Evolutionary conservation across 2,888 invertebrate genomes (phyloP).

Genomic region (Heteromurus nitidus): DNA sequence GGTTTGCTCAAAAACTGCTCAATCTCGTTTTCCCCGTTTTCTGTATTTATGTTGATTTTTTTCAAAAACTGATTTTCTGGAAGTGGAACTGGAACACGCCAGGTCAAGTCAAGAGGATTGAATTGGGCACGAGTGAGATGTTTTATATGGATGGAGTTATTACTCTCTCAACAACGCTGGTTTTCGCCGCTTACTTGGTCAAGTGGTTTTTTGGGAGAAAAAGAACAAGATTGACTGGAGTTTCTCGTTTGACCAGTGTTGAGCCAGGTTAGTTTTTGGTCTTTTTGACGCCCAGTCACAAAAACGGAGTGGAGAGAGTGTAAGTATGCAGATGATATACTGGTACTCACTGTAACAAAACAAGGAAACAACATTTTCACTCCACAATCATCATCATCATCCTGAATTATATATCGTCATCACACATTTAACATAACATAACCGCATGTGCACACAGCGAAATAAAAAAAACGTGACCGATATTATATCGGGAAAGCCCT

Average conservation of each 20-base stretch:
- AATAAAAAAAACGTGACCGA: too few relatives aligned
- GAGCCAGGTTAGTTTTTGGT: conserved; percentile 69
- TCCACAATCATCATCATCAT: background rate
- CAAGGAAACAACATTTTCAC: conserved; percentile 15
- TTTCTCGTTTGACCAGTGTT: conserved; percentile 72
- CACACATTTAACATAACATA: background rate
- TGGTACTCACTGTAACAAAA: conserved; percentile 47
- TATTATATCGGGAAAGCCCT: conserved; percentile 12
- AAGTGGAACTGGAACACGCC: conserved; percentile 45
- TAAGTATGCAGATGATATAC: conserved; percentile 5
- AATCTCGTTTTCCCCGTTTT: conserved; percentile 32
- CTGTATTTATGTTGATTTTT: conserved; percentile 13
- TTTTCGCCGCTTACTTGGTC: conserved; percentile 1
- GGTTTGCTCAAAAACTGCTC: background rate
- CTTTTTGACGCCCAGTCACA: conserved; percentile 46
- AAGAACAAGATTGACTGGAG: conserved; percentile 62
- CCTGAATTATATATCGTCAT: conserved; percentile 10
- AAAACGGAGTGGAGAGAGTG: conserved; percentile 17
- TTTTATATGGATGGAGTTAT: too few relatives aligned
- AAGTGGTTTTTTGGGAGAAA: conserved; percentile 52
- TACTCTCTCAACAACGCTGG: too few relatives aligned
- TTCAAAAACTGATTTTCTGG: too few relatives aligned
- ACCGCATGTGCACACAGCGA: too few relatives aligned
- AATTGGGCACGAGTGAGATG: conserved; percentile 13
- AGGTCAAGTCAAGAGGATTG: conserved; percentile 18